Evolutionary conservation across 2,113 vertebrate genomes (phyloP).

Genomic region (Lichenostomus cassidix): DNA sequence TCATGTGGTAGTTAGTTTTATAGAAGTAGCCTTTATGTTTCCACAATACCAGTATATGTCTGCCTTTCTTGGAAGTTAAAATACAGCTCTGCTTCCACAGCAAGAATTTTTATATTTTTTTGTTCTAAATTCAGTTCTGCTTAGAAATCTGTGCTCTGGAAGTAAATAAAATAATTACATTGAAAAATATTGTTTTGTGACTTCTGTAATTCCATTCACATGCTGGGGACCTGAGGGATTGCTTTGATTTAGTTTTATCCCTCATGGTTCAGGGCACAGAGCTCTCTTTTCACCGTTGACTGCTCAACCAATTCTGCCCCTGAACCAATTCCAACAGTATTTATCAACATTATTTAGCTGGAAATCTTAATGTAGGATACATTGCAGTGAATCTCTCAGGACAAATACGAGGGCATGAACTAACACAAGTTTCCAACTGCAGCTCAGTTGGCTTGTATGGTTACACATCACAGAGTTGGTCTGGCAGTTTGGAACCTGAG

Average conservation of each 20-base stretch:
- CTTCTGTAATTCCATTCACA: constrained; percentile 12
- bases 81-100: neutral
- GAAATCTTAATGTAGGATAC: neutral
- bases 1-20: neutral
- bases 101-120: neutral
- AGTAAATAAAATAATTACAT: constrained; percentile 51
- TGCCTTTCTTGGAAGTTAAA: constrained; percentile 12
- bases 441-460: neutral
- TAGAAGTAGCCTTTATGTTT: constrained; percentile 22
- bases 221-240: neutral
- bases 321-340: constrained; percentile 16
- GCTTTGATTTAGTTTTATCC: constrained; percentile 34
- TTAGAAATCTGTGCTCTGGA: constrained; percentile 26
- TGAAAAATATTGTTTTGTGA: neutral
- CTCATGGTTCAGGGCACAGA: constrained; percentile 37
- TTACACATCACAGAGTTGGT: neutral
- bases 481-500: neutral
- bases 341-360: constrained; percentile 25
- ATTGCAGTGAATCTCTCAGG: neutral
- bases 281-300: constrained; percentile 36
- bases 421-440: neutral
- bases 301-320: constrained; percentile 43
- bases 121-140: constrained; percentile 11
- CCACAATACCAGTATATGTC: neutral
- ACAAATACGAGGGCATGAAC: neutral